phyloP scores from a whole-genome alignment of 2,113 vertebrate species.

The Daubentonia madagascariensis region DNA sequence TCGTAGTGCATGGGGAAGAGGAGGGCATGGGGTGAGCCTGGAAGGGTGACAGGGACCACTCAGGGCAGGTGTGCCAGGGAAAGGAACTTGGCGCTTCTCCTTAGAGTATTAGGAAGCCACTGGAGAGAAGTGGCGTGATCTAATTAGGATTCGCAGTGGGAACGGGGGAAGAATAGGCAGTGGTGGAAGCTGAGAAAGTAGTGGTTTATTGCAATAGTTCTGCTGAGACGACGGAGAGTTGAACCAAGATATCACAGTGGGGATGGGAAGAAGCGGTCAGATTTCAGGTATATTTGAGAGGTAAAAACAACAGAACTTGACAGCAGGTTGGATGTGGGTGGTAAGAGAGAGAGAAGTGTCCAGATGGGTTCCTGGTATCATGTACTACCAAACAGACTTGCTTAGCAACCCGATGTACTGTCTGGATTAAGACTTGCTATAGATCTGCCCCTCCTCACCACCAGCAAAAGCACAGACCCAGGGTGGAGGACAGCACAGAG shows the following conservation, averaged over 20 bases:
- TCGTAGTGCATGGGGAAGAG: not conserved
- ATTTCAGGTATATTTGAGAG: not conserved
- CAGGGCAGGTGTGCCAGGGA: not conserved
- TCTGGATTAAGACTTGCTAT: not conserved
- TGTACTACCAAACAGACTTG: too few relatives aligned
- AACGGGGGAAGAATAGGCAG: not conserved
- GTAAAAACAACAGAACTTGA: not conserved
- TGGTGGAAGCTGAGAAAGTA: not conserved
- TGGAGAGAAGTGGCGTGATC: not conserved
- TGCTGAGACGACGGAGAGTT: not conserved
- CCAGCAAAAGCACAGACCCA: not conserved
- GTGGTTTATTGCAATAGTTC: not conserved
- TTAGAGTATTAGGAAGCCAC: not conserved
- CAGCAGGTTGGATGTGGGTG: not conserved
- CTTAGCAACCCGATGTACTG: not conserved
- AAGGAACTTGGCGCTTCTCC: not conserved
- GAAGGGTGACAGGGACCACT: too few relatives aligned
- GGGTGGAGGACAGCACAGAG: not conserved
- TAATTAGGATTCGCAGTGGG: not conserved
- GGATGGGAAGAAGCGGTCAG: not conserved
- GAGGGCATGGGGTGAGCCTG: not conserved
- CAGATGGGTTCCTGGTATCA: not conserved
- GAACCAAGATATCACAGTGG: not conserved
- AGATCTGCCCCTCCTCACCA: not conserved
- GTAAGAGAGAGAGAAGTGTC: not conserved